Evolutionary conservation across 1,140 invertebrate genomes (phyloP).

Genomic region (Drosophila nannoptera): DNA sequence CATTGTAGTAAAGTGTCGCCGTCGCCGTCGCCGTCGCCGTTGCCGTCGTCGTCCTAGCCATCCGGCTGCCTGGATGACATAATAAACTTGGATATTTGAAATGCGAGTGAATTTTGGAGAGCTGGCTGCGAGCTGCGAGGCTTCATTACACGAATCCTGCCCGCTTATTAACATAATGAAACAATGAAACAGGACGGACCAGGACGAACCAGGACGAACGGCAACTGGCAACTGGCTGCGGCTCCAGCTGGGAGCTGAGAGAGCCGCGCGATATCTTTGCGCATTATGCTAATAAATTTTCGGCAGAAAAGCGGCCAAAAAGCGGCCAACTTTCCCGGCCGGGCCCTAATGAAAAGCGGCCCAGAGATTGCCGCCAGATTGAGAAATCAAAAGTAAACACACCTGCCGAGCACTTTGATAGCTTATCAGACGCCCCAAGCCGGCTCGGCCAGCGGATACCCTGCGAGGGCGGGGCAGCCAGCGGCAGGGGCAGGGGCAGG

Average conservation of each 20-base stretch:
- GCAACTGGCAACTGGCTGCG: conserved; percentile 12
- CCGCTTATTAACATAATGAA: conserved; percentile 73
- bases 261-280: conserved; percentile 73
- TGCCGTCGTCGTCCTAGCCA: conserved; percentile 24
- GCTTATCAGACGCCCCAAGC: conserved; percentile 14
- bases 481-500: neutral
- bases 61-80: conserved; percentile 44
- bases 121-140: conserved; percentile 12
- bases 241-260: conserved; percentile 58
- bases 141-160: conserved; percentile 42
- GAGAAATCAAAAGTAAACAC: conserved; percentile 35
- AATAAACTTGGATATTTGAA: conserved; percentile 62
- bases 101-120: conserved; percentile 44
- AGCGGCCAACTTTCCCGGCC: conserved; percentile 6
- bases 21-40: neutral
- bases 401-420: conserved; percentile 25
- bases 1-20: conserved; percentile 56
- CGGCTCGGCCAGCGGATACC: neutral
- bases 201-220: neutral
- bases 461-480: too few species aligned
- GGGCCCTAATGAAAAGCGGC: conserved; percentile 13
- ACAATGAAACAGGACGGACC: conserved; percentile 42
- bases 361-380: conserved; percentile 25
- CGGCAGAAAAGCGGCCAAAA: neutral
- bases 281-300: conserved; percentile 75